Conservation (phyloP, 2,888 invertebrate species). For the Eupithecia insigniata region DNA sequence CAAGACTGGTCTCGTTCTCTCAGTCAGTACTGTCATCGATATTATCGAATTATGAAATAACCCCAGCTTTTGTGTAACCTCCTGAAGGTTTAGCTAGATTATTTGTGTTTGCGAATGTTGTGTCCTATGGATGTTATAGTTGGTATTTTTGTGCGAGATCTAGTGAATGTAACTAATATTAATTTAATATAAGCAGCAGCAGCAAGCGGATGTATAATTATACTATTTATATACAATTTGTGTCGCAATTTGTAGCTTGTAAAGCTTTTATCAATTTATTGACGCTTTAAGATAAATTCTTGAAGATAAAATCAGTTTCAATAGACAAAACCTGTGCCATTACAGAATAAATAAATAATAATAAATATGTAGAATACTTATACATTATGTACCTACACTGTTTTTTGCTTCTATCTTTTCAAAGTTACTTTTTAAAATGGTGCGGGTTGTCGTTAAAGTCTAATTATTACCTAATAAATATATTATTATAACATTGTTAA, state of each 20-base stretch:
- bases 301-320: slow-evolving; percentile 10
- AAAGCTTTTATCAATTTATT: slow-evolving; percentile 36
- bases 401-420: not conserved
- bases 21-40: not conserved
- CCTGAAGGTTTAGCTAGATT: not conserved
- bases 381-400: not conserved
- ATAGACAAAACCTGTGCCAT: slow-evolving; percentile 7
- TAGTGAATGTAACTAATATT: not conserved
- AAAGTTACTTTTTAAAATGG: slow-evolving; percentile 1
- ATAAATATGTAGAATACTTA: not conserved
- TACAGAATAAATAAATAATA: not conserved
- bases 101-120: not conserved
- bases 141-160: not conserved
- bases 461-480: not conserved
- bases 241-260: slow-evolving; percentile 33
- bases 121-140: slow-evolving; percentile 3
- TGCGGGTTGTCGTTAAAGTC: not conserved
- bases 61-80: not conserved
- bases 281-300: slow-evolving; percentile 19
- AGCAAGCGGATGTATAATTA: slow-evolving; percentile 9
- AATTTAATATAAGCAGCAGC: not conserved
- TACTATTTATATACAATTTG: slow-evolving; percentile 11
- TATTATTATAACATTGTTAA: not conserved
- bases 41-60: not conserved
- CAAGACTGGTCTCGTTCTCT: not conserved